phyloP scores from a whole-genome alignment of 2,888 invertebrate genomes.

The Patella ulyssiponensis region DNA sequence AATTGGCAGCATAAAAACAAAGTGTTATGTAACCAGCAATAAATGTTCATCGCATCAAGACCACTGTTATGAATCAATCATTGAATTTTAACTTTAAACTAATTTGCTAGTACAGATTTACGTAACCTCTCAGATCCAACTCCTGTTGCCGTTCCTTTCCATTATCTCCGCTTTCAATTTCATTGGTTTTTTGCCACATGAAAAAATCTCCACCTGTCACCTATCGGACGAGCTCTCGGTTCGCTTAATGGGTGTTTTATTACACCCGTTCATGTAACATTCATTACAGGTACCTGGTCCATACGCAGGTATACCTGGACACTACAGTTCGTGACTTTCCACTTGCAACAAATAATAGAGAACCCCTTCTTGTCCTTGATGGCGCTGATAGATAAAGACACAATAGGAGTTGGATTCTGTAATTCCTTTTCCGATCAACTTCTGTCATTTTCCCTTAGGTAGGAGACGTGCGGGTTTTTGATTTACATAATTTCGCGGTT shows the following conservation, averaged over 20 bases:
- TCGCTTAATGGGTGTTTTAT: not conserved
- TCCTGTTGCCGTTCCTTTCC: not conserved
- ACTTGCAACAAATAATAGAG: not conserved
- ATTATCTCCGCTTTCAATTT: not conserved
- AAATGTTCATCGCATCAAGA: not conserved
- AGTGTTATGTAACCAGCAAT: not conserved
- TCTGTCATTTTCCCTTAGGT: not conserved
- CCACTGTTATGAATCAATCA: too few species aligned
- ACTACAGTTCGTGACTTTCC: not conserved
- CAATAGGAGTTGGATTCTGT: not conserved
- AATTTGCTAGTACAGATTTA: not conserved
- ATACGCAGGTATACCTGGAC: too few species aligned
- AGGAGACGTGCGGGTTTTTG: not conserved
- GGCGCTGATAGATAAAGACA: not conserved
- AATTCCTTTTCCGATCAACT: not conserved
- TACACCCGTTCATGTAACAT: not conserved
- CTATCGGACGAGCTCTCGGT: not conserved
- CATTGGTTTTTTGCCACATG: not conserved
- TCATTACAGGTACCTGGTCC: not conserved
- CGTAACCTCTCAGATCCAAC: not conserved
- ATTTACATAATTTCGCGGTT: not conserved
- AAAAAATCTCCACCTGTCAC: not conserved
- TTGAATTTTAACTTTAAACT: not conserved
- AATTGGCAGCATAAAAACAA: too few species aligned
- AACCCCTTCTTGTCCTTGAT: not conserved